Percentiles rank a stretch among this genome's conserved stretches.
Conservation (phyloP, 37 sponge, comb jelly and placozoan species). For the Hexactinellida sp. region DNA sequence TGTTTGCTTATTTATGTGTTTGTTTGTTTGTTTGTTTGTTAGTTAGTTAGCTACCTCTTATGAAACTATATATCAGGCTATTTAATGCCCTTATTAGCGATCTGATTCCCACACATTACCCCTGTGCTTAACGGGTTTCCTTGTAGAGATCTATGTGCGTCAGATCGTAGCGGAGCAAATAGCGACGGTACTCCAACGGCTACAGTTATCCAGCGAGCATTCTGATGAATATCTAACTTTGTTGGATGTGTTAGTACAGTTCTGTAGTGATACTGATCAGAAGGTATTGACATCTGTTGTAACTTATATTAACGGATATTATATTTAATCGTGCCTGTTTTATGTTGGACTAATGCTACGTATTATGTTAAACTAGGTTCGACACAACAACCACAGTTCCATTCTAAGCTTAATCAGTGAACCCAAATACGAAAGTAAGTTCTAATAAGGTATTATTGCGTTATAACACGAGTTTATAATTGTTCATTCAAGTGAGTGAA, state of each 20-base stretch:
- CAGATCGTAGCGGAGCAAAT: slow-evolving; percentile 1
- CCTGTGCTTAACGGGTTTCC: too few relatives aligned
- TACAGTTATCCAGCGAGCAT: background rate
- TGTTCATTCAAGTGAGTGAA: too few relatives aligned
- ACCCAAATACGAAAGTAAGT: background rate
- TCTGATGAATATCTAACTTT: background rate
- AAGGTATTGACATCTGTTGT: background rate
- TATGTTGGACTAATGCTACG: too few relatives aligned
- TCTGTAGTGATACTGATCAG: slow-evolving; percentile 6
- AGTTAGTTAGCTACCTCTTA: too few relatives aligned
- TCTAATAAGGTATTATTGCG: too few relatives aligned
- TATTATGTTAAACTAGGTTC: background rate
- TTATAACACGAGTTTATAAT: too few relatives aligned
- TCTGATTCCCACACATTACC: too few relatives aligned
- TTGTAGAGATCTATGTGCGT: background rate
- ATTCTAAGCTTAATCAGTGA: background rate
- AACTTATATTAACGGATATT: background rate
- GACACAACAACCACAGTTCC: slow-evolving; percentile 1
- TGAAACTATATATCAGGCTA: too few relatives aligned
- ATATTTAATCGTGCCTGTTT: too few relatives aligned
- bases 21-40: too few relatives aligned
- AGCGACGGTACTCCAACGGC: background rate
- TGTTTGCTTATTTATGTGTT: too few relatives aligned
- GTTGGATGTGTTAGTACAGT: background rate
- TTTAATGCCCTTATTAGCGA: too few relatives aligned